Conservation (phyloP, 2,888 invertebrate genomes). For the Lacanobia wlatinum region DNA sequence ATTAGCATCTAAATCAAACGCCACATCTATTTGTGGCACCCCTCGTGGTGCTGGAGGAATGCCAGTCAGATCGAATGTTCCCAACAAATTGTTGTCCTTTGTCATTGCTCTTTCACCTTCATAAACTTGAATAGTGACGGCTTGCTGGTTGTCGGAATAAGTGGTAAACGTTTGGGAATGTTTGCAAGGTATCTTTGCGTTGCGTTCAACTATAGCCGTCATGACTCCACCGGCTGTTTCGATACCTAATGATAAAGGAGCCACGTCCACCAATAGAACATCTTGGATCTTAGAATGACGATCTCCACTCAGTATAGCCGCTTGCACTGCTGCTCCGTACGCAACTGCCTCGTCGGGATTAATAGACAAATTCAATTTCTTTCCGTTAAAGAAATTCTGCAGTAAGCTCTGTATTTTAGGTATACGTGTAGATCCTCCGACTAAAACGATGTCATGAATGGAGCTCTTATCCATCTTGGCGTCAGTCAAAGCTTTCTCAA, state of each 20-base stretch:
- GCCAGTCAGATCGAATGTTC: slow-evolving; percentile 92
- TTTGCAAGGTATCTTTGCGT: slow-evolving; percentile 93
- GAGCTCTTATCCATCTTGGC: slow-evolving; percentile 94
- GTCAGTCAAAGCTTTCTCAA: slow-evolving; percentile 94
- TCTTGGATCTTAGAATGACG: slow-evolving; percentile 94
- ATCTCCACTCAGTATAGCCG: slow-evolving; percentile 93
- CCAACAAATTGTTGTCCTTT: slow-evolving; percentile 93
- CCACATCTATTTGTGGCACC: slow-evolving; percentile 92
- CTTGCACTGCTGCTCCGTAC: slow-evolving; percentile 94
- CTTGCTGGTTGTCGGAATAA: slow-evolving; percentile 95
- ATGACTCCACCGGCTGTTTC: slow-evolving; percentile 95
- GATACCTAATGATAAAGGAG: slow-evolving; percentile 93
- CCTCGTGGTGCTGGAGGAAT: slow-evolving; percentile 93
- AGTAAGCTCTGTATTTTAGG: slow-evolving; percentile 94
- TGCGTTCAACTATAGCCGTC: slow-evolving; percentile 94
- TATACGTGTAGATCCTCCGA: slow-evolving; percentile 95
- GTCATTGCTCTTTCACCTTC: slow-evolving; percentile 95
- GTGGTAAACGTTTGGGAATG: slow-evolving; percentile 94
- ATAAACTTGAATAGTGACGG: slow-evolving; percentile 93
- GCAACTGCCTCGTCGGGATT: slow-evolving; percentile 96
- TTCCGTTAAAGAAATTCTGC: slow-evolving; percentile 94
- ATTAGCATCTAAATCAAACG: slow-evolving; percentile 94
- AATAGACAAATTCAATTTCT: slow-evolving; percentile 93
- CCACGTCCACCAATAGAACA: slow-evolving; percentile 90
- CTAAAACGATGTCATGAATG: slow-evolving; percentile 95